Evolutionary conservation across 2,797 vertebrate genomes (phyloP), one percentile per base, ranked within the genome.

Genomic region (Chlorospingus flavigularis): DNA sequence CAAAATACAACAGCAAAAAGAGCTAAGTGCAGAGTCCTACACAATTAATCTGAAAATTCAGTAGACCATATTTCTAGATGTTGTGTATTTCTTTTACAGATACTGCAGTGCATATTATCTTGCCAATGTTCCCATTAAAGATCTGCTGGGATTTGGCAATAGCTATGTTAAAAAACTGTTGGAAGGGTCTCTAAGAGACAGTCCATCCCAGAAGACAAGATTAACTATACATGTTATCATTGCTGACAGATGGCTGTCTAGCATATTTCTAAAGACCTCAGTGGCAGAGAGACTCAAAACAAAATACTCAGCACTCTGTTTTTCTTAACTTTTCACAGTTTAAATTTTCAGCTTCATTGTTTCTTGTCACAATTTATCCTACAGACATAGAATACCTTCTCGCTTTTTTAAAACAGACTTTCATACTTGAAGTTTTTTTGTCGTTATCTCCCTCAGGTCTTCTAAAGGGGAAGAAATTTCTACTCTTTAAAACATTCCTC

Each of bases 161-260:
- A 88, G 23, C n/a, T 78, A 47, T 26, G 51, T 51, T 67, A 33
- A 75, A 93, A 83, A 83, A 50, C 28, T 74, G 21, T 62, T 90
- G 53, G 42, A 93, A 88, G 26, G 57, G 39, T 86, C 83, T 90
- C 70, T 45, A 53, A 90, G 86, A 77, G 61, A 63, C 39, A 72
- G 86, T 88, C 72, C 73, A 65, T 88, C 66, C 70, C 86, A 81
- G 50, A 92, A 93, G 83, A 92, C 26, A 88, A 47, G 47, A 86
- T 78, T 81, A 75, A 40, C 80, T 72, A 25, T 88, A 90, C 24
- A 24, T 39, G 24, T 86, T 90, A 78, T 84, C 65, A 43, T 35
- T 80, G 50, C 30, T 82, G 81, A 90, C 78, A 95, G 75, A 73
- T 75, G 76, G 30, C 35, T 92, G 45, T 68, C 80, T 92, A 92